Evolutionary conservation across 2,888 invertebrate genomes (phyloP), one percentile per base, ranked within the genome.

Genomic region (Tortrix viridana): DNA sequence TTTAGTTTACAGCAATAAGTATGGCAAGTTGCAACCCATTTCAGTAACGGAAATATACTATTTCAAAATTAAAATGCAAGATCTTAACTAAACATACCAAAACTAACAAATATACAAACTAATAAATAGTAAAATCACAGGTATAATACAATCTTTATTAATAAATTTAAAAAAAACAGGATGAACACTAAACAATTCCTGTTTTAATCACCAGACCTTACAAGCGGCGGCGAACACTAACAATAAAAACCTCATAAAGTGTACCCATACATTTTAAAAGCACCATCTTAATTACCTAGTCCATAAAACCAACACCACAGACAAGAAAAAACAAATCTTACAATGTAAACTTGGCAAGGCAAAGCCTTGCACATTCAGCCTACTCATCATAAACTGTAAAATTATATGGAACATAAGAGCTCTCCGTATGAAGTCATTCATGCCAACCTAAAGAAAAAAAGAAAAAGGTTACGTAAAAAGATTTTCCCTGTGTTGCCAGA

Each of bases 301-400:
- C 43, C 49, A 49, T 49, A 43, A 57, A 57, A 23, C 26, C 43
- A 37, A 50, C 37, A 49, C 48, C 49, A 58, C 41, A 59, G 32
- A 50, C 50, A 20, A 56, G 55, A 50, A 53, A 48, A 41, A 47
- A 55, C 55, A n/a, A 14, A 50, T 50, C 57, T 59, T 20, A 50
- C 43, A 59, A 59, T 59, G 49, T 38, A 26, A 52, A 47, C 49
- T 26, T 56, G 73, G 72, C 72, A 60, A 68, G 65, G 71, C 73
- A 76, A 75, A 76, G 71, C 76, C 69, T 68, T 73, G 71, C 48
- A 56, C 61, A 61, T 59, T 72, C 66, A 62, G 56, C 70, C 64
- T 70, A 69, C 74, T 61, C 68, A 69, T 74, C 74, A 70, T 73
- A 74, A 76, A 77, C 74, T 76, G 77, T 77, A 83, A 80, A 79